These are phyloP conservation scores for Montipora efflorescens DNA, from an alignment of 64 coral and sea anemone species.

Conservation along the genomic window DNA sequence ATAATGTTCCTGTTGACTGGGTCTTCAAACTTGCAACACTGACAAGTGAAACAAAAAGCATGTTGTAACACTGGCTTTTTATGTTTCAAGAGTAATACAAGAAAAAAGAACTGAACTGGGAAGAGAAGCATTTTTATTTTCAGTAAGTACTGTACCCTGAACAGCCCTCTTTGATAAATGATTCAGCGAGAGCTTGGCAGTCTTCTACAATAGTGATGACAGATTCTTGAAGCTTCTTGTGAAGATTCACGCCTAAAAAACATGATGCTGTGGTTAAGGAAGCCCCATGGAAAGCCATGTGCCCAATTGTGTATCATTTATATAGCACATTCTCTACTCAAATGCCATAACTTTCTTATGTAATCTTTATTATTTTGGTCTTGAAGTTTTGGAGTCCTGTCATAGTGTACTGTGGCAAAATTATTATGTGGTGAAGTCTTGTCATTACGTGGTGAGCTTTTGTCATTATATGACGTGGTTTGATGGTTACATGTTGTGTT, in stretches of 20 bases:
- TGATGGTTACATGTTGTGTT: no score
- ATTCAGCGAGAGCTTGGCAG: slow-evolving; percentile 62
- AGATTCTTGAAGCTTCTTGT: slow-evolving; percentile 78
- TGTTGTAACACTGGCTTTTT: neutral
- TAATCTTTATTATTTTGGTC: no score
- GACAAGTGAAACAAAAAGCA: neutral
- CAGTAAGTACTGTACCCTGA: slow-evolving; percentile 55
- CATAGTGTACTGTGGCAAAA: no score
- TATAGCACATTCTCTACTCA: no score
- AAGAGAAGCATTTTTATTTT: neutral
- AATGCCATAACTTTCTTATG: no score
- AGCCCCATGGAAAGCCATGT: no score
- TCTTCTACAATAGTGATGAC: slow-evolving; percentile 76
- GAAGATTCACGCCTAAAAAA: slow-evolving; percentile 64
- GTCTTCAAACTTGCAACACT: slow-evolving; percentile 44
- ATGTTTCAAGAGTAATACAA: neutral
- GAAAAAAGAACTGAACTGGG: neutral
- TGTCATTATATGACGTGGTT: no score
- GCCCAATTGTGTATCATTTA: no score
- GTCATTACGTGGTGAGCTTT: no score
- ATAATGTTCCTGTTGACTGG: slow-evolving; percentile 63
- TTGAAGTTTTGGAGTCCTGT: no score
- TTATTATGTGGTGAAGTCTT: no score
- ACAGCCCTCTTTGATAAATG: slow-evolving; percentile 76
- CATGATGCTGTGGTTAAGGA: neutral